Conservation (phyloP, 2,113 vertebrate genomes). For the Pardalotus punctatus region DNA sequence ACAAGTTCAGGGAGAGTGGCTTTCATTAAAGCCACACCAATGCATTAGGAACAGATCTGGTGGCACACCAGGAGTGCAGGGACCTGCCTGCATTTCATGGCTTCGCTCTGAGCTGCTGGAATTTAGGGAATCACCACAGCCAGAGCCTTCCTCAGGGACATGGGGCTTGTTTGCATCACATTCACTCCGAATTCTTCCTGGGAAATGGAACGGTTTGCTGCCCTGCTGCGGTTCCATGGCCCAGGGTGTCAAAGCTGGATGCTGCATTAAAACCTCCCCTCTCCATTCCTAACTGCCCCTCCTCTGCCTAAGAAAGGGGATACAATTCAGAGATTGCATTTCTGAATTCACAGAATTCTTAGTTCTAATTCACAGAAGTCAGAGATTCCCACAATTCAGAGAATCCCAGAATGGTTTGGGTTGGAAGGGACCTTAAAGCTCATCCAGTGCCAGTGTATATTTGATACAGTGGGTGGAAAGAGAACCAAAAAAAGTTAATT, state of each 20-base stretch:
- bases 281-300: no score
- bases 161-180: not conserved
- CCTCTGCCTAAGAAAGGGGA: no score
- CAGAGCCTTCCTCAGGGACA: not conserved
- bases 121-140: not conserved
- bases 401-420: not conserved
- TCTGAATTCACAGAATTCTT: no score
- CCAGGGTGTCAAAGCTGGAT: fast-evolving
- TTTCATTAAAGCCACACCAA: slow-evolving; percentile 55
- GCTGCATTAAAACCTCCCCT: not conserved
- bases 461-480: not conserved
- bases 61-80: not conserved
- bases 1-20: slow-evolving; percentile 22
- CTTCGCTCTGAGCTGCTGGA: not conserved
- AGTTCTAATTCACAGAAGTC: no score
- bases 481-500: not conserved
- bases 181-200: not conserved
- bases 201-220: not conserved
- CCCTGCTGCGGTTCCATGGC: fast-evolving
- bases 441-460: not conserved
- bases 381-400: not conserved
- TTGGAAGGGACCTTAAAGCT: not conserved
- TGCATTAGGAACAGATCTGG: not conserved
- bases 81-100: not conserved
- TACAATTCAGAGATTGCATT: no score